Evolutionary conservation across 2,113 vertebrate genomes (phyloP).

Genomic region (Anoplopoma fimbria): DNA sequence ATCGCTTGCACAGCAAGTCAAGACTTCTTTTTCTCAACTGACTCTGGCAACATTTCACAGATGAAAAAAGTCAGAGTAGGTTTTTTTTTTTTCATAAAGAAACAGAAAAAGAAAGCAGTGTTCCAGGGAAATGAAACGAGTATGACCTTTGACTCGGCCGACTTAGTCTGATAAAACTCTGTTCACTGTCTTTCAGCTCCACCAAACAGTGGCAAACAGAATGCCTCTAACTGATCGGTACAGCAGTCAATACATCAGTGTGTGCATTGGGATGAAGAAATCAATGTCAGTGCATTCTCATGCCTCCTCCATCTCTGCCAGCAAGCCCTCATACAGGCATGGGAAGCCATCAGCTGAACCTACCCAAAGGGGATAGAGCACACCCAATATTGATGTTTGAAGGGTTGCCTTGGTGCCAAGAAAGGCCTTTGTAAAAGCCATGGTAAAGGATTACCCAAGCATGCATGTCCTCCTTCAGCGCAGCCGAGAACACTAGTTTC

Average conservation of each 20-base stretch:
- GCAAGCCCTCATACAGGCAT: conserved; percentile 66
- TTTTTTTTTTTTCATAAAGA: conserved; percentile 1
- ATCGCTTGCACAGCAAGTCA: conserved; percentile 23
- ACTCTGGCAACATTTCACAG: conserved; percentile 20
- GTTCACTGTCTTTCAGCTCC: conserved; percentile 44
- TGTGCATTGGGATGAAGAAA: conserved; percentile 78
- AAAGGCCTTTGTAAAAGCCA: conserved; percentile 64
- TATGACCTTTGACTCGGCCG: conserved; percentile 26
- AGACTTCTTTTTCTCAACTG: conserved; percentile 26
- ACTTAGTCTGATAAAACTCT: conserved; percentile 35
- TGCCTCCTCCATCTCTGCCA: conserved; percentile 73
- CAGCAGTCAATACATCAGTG: conserved; percentile 71
- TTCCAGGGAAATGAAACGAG: conserved; percentile 33
- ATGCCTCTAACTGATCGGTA: conserved; percentile 67
- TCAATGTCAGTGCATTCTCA: conserved; percentile 79
- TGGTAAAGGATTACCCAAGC: conserved; percentile 74
- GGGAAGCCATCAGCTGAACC: conserved; percentile 71
- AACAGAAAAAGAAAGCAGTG: conserved; percentile 4
- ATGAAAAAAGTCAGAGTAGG: conserved; percentile 11
- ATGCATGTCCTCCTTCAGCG: conserved; percentile 70
- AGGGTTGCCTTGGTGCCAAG: conserved; percentile 61
- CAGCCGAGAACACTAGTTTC: conserved; percentile 65
- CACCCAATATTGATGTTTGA: conserved; percentile 76
- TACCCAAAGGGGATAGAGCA: conserved; percentile 72
- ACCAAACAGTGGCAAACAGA: conserved; percentile 51